Conservation (phyloP, 2,113 vertebrate species). For the Xiphophorus maculatus region DNA sequence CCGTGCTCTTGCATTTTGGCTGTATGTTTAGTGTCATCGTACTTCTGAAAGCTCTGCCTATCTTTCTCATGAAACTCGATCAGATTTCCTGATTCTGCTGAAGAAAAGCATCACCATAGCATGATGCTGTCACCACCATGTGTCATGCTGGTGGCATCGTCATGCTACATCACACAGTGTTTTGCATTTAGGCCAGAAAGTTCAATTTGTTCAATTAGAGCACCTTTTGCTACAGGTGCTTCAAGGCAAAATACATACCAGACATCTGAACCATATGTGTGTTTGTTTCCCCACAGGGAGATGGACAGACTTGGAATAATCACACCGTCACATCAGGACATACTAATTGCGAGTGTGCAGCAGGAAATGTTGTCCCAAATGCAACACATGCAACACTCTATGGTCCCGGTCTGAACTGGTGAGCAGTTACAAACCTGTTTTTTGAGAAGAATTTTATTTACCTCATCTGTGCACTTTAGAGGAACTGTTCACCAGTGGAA, state of each 20-base stretch:
- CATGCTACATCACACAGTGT: too few species aligned
- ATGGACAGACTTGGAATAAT: conserved; percentile 93
- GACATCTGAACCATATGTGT: conserved; percentile 28
- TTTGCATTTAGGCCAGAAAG: neutral
- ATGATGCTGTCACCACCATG: neutral
- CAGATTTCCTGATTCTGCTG: neutral
- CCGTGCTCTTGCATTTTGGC: neutral
- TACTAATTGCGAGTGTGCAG: conserved; percentile 90
- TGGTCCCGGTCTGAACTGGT: conserved; percentile 94
- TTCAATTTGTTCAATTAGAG: neutral
- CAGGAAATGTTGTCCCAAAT: conserved; percentile 95
- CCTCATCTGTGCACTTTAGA: conserved; percentile 99
- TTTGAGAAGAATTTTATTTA: conserved; percentile 85
- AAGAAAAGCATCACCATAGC: neutral
- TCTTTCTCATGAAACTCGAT: neutral
- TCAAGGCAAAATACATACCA: neutral
- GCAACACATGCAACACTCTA: conserved; percentile 97
- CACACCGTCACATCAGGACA: conserved; percentile 89
- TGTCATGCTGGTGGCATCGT: neutral
- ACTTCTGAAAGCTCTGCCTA: neutral
- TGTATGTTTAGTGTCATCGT: neutral
- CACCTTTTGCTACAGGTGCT: neutral
- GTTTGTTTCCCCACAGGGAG: conserved; percentile 79
- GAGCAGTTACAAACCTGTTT: conserved; percentile 76
- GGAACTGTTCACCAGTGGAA: conserved; percentile 72